phyloP scores from a whole-genome alignment of 2,888 invertebrate genomes.

The Listrodromus nycthemerus region DNA sequence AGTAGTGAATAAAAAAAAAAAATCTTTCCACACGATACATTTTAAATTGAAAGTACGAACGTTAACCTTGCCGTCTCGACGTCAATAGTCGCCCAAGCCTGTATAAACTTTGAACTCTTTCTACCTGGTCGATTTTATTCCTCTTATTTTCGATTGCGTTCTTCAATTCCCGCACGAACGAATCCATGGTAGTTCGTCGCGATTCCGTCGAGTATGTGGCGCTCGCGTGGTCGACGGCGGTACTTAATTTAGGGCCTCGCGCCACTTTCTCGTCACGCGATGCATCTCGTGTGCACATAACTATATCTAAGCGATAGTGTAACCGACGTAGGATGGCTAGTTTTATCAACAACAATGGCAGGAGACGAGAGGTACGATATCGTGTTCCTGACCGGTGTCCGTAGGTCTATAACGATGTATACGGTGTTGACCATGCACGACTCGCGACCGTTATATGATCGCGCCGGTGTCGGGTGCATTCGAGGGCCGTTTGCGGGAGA shows the following conservation, averaged over 20 bases:
- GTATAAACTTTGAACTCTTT: not conserved
- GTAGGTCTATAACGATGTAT: not conserved
- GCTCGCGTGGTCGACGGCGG: not conserved
- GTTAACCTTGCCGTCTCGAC: not conserved
- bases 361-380: constrained; percentile 28
- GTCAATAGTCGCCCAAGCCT: not conserved
- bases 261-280: constrained; percentile 64
- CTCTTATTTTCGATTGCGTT: not conserved
- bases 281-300: constrained; percentile 46
- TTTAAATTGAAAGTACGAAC: not conserved
- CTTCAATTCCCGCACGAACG: not conserved
- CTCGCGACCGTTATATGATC: constrained; percentile 11
- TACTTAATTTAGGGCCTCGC: constrained; percentile 32
- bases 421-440: constrained; percentile 7
- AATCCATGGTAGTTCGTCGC: not conserved
- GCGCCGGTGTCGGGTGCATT: constrained; percentile 31
- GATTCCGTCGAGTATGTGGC: not conserved
- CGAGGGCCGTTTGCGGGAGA: constrained; percentile 49
- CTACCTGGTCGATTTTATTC: not conserved
- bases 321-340: not conserved
- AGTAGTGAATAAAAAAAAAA: constrained; percentile 30
- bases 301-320: constrained; percentile 16
- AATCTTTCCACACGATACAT: not conserved
- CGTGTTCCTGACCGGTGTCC: not conserved
- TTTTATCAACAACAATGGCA: constrained; percentile 9